Base-by-base conservation (phyloP, 2,888 invertebrate species). In the Rhagium mordax region DNA sequence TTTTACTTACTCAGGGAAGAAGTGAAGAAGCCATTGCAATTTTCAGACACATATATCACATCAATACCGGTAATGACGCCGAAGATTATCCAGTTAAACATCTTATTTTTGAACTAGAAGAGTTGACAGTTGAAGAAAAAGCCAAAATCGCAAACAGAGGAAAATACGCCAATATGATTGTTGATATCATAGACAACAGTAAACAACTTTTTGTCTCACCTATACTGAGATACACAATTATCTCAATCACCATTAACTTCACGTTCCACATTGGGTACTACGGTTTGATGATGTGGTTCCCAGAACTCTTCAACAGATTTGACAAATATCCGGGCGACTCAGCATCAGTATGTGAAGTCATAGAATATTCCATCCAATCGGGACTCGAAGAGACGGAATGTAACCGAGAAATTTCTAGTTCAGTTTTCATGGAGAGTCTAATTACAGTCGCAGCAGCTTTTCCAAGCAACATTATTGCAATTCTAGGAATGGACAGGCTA, bases 271-370 rank as follows among this genome's bases (percentile, higher is more conserved):
- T 97, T 88, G 97, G 96, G 92, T 98, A 97, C 88, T 98, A 98
- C 87, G 97, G 97, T 51, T 90, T 98, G 68, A 96, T 96, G 95
- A 96, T 98, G 95, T 98, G 98, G 98, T 97, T 97, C 89, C 97
- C 97, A 0, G 97, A 97, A 88, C 91, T 98, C 85, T 98, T 97
- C 89, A 95, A 95, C 86, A 94, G 97, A 60, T 96, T 95, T 87
- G 95, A 96, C 88, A 94, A 95, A 86, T 96, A 94, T 87, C 93
- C 93, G 64, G 92, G 91, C 81, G 89, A 90, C 60, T 90, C 91
- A 64, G 93, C 93, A 0, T 91, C 92, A 79, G 94, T 95, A 70
- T 95, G 95, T 84, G 88, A 92, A 75, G 95, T 96, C 71, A 96
- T 95, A 13, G 89, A 92, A 0, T 95, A 92, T 86, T 94, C 95